Evolutionary conservation across 2,797 vertebrate genomes (phyloP).

Genomic region (Coccyzus lansbergi): DNA sequence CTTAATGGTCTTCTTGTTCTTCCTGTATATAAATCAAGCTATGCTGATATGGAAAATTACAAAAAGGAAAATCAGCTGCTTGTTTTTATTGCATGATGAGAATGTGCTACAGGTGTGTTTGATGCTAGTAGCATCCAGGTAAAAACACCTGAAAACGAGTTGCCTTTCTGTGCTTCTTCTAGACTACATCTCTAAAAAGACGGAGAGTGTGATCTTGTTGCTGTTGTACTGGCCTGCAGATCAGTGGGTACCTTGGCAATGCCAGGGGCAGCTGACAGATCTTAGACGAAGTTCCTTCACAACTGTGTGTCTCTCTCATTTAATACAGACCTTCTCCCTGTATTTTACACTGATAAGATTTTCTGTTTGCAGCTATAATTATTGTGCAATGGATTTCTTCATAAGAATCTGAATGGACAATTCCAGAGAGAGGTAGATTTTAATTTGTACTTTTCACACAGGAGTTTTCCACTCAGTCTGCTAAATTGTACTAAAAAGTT

Average conservation of each 20-base stretch:
- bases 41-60: background rate
- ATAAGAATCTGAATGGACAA: background rate
- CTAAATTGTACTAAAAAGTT: background rate
- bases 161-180: background rate
- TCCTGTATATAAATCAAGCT: slow-evolving; percentile 27
- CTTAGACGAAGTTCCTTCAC: background rate
- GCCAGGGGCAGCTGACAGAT: background rate
- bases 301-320: background rate
- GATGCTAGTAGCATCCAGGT: background rate
- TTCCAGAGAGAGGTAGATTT: background rate
- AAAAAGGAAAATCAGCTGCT: background rate
- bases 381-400: background rate
- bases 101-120: background rate
- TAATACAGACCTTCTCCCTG: background rate
- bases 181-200: background rate
- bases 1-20: slow-evolving; percentile 20
- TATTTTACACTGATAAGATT: background rate
- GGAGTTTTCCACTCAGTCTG: background rate
- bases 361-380: background rate
- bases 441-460: background rate
- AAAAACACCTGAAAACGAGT: background rate
- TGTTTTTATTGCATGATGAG: background rate
- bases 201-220: background rate
- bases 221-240: background rate
- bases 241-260: background rate